Base-by-base conservation (phyloP, 2,113 vertebrate genomes). In the Atherinomorus stipes region DNA sequence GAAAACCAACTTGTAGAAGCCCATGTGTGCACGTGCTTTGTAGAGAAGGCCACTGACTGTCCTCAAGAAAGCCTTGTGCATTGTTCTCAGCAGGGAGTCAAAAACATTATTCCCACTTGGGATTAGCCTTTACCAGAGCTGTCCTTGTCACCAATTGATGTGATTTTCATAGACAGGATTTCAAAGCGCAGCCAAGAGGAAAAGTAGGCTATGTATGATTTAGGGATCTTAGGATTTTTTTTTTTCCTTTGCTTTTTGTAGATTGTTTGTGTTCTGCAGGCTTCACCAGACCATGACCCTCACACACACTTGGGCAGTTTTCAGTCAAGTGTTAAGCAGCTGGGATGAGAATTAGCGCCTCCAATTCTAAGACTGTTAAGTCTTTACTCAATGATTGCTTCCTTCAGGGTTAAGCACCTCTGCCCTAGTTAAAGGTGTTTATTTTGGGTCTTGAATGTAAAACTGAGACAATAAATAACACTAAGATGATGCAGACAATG, bases 111-210 rank as follows among this genome's bases (percentile, higher is more conserved):
- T 49, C n/a, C 19, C 53, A 38, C 28, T 64, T 47, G 51, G 40
- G 57, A 22, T 73, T 45, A 56, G 18, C 16, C 18, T 60, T 42
- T 7, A 25, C 47, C 10, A 6, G 11, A 26, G n/a, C 37, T 23
- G 23, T 45, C 11, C 26, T 59, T 28, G 47, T 58, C 51, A 38
- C 37, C 19, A 1, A 28, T 58, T 61, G 2, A 64, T 60, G 23
- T 61, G 42, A 66, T 51, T 57, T 66, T 50, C 23, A 67, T 31
- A 10, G 25, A 62, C 25, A 63, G 34, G 22, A 74, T 71, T 47
- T 71, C 26, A 76, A 66, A 50, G 19, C 37, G 18, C 44, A 66
- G 40, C 25, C 11, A 13, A 42, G 11, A 9, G 4, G 28, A 25
- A 51, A 19, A 52, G 19, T 9, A n/a, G n/a, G n/a, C n/a, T n/a